Evolutionary conservation across 2,113 vertebrate species (phyloP).

Genomic region (Vimba vimba): DNA sequence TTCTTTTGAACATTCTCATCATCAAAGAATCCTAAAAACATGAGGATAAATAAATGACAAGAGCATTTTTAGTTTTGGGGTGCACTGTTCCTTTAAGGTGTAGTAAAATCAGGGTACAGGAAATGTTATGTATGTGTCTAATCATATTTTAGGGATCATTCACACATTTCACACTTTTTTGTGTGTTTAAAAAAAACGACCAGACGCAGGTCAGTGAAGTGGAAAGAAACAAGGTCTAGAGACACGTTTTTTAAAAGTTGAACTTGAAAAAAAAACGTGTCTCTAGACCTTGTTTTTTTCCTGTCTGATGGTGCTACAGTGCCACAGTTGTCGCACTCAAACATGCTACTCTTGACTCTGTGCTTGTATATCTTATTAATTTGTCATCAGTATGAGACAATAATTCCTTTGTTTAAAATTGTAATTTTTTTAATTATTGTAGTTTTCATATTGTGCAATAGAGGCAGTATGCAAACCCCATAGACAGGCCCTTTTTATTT

Average conservation of each 20-base stretch:
- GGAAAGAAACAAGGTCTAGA: too few species aligned
- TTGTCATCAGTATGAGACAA: neutral
- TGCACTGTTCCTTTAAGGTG: neutral
- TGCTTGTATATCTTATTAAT: neutral
- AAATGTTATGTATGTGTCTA: neutral
- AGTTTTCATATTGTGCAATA: constrained; percentile 16
- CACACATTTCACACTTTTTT: too few species aligned
- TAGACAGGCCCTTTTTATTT: neutral
- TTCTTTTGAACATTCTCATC: too few species aligned
- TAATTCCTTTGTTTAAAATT: neutral
- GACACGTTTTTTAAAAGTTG: too few species aligned
- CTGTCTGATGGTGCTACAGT: neutral
- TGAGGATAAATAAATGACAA: neutral
- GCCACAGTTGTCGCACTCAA: neutral
- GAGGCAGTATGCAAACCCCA: neutral
- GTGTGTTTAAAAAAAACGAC: too few species aligned
- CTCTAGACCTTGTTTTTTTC: too few species aligned
- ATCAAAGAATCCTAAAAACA: neutral
- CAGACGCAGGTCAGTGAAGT: too few species aligned
- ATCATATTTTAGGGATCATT: neutral
- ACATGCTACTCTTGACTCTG: neutral
- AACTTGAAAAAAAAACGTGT: too few species aligned
- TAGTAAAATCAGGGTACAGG: neutral
- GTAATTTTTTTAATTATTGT: neutral
- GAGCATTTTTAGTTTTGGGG: neutral